Percentiles rank a stretch among this genome's conserved stretches.
phyloP scores from a whole-genome alignment of 2,888 invertebrate genomes.

The Anoncus sp. region DNA sequence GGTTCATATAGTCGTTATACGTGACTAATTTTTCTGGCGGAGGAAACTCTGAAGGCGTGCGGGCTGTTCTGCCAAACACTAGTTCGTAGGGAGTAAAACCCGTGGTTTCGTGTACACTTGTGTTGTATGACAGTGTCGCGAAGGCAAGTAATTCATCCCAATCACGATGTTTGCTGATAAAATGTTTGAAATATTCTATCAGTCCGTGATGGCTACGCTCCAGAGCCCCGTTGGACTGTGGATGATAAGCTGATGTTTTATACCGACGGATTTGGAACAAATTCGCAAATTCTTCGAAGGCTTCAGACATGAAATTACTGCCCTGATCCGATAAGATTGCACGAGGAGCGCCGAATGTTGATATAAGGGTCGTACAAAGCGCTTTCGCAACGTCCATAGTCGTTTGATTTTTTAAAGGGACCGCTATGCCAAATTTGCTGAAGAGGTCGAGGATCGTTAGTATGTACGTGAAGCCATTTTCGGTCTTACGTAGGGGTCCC shows the following conservation, averaged over 20 bases:
- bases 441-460: slow-evolving; percentile 32
- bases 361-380: too few relatives aligned
- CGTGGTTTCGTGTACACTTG: slow-evolving; percentile 49
- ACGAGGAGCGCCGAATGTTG: slow-evolving; percentile 47
- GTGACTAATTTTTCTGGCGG: slow-evolving; percentile 9
- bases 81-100: slow-evolving; percentile 48
- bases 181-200: slow-evolving; percentile 53
- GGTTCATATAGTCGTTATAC: not conserved
- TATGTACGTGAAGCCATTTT: slow-evolving; percentile 44
- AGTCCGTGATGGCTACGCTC: slow-evolving; percentile 50
- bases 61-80: slow-evolving; percentile 27
- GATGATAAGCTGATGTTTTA: slow-evolving; percentile 41
- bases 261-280: not conserved
- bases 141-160: slow-evolving; percentile 46
- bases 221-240: slow-evolving; percentile 46
- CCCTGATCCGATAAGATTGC: slow-evolving; percentile 55
- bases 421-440: too few relatives aligned
- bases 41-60: slow-evolving; percentile 19
- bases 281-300: slow-evolving; percentile 41
- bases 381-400: not conserved
- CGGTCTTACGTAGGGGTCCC: slow-evolving; percentile 48
- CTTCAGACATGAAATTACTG: slow-evolving; percentile 44
- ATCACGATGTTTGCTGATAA: slow-evolving; percentile 19
- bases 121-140: slow-evolving; percentile 54
- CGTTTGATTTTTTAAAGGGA: not conserved